phyloP scores from a whole-genome alignment of 2,888 invertebrate species.

The Cacoxenus indagator region DNA sequence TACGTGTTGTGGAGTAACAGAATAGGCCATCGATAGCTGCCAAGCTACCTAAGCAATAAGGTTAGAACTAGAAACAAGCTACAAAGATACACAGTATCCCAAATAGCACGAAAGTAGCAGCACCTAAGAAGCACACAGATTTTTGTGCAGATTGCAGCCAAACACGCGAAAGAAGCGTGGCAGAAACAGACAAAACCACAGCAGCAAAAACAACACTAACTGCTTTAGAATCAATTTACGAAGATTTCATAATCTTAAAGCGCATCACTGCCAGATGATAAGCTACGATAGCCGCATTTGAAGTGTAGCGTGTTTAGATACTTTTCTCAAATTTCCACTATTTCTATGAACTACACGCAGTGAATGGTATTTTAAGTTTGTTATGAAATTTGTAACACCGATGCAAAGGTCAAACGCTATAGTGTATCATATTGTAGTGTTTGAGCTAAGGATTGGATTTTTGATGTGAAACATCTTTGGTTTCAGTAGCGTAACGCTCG shows the following conservation, averaged over 20 bases:
- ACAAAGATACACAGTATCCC: background rate
- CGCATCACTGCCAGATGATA: background rate
- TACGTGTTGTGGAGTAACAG: background rate
- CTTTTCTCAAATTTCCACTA: too few species aligned
- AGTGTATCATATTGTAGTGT: too few species aligned
- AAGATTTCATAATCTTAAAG: background rate
- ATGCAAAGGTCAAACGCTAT: too few species aligned
- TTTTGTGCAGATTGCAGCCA: conserved; percentile 5
- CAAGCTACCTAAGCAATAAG: conserved; percentile 5
- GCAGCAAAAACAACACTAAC: background rate
- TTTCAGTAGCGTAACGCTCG: too few species aligned
- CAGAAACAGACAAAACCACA: background rate
- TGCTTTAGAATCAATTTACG: background rate
- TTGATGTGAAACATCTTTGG: too few species aligned
- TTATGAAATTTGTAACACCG: too few species aligned
- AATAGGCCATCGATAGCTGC: background rate
- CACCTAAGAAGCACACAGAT: background rate
- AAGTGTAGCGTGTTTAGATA: background rate
- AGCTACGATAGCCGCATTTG: background rate
- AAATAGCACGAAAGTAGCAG: background rate
- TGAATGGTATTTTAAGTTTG: too few species aligned
- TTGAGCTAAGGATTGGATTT: too few species aligned
- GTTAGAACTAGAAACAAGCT: background rate
- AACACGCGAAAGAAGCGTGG: background rate
- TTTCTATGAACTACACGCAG: too few species aligned